A percentile compares a stretch with the other conserved stretches of the same genome.
Conservation (phyloP, 1,140 invertebrate genomes). For the Meloidogyne hapla region DNA sequence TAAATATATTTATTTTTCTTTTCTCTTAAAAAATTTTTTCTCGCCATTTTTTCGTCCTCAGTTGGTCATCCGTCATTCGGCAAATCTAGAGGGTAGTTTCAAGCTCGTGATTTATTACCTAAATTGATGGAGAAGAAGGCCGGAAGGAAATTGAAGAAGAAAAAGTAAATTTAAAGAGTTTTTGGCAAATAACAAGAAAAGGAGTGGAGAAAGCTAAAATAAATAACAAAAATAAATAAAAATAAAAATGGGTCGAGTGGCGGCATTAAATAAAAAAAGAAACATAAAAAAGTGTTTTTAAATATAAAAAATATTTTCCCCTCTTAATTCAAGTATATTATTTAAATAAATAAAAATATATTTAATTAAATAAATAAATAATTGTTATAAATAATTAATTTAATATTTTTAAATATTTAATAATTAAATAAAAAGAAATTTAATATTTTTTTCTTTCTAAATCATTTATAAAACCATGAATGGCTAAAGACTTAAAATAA, state of each 20-base stretch:
- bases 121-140: constrained; percentile 1
- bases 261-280: neutral
- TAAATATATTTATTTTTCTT: neutral
- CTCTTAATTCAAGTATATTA: too few species aligned
- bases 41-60: constrained; percentile 4
- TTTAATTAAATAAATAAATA: too few species aligned
- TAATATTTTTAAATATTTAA: too few species aligned
- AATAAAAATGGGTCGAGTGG: neutral
- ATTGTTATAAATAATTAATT: too few species aligned
- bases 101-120: neutral
- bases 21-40: neutral
- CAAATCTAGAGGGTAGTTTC: neutral
- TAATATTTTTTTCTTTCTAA: too few species aligned
- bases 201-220: neutral
- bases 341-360: too few species aligned
- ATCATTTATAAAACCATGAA: too few species aligned
- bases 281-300: neutral
- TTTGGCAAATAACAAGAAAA: neutral
- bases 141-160: neutral
- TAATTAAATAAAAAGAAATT: too few species aligned
- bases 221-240: too few species aligned
- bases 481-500: too few species aligned
- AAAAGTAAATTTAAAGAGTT: neutral
- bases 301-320: neutral
- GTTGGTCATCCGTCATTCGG: neutral